Evolutionary conservation across 1,140 invertebrate genomes (phyloP).

Genomic region (Oncopeltus fasciatus): DNA sequence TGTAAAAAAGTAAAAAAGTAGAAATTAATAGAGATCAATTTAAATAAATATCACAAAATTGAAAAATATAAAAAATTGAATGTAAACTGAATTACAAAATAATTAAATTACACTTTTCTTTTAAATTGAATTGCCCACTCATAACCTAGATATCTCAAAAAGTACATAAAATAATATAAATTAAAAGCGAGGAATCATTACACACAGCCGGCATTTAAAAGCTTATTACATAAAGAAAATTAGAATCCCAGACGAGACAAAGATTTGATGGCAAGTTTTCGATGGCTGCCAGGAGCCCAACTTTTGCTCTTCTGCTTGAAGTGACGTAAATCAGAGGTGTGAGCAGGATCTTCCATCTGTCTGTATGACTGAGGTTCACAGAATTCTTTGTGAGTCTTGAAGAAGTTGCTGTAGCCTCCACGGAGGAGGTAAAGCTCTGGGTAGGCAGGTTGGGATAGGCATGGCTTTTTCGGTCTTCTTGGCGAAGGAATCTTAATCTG

Average conservation of each 20-base stretch:
- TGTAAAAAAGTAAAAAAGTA: too few species aligned
- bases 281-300: conserved; percentile 20
- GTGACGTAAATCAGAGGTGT: conserved; percentile 51
- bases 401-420: conserved; percentile 89
- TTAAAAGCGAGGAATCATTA: too few species aligned
- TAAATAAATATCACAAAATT: too few species aligned
- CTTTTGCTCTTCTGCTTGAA: conserved; percentile 62
- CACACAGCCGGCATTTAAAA: too few species aligned
- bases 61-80: too few species aligned
- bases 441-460: conserved; percentile 73
- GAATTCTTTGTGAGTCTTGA: conserved; percentile 45
- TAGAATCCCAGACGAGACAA: conserved; percentile 7
- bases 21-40: too few species aligned
- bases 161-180: too few species aligned
- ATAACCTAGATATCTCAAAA: too few species aligned
- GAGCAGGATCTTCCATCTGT: conserved; percentile 63
- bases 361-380: conserved; percentile 65
- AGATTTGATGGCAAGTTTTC: conserved; percentile 10
- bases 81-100: too few species aligned
- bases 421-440: conserved; percentile 91
- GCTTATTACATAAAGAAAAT: too few species aligned
- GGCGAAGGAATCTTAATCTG: conserved; percentile 71
- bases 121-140: too few species aligned
- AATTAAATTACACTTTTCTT: too few species aligned
- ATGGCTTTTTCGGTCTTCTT: conserved; percentile 73